A percentile compares a stretch with the other conserved stretches of the same genome.
phyloP scores from a whole-genome alignment of 1,140 invertebrate species.

The fruit fly (Drosophila melanogaster) region Release_6_plus_ISO1_MT NT_033777.3:6121501-6122000 shows the following conservation, averaged over 20 bases:
- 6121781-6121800: slow-evolving; percentile 80
- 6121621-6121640: no score
- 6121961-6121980: slow-evolving; percentile 50
- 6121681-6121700: slow-evolving; percentile 64
- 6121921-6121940: slow-evolving; percentile 12
- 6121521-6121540: no score
- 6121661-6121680: slow-evolving; percentile 10
- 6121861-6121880: slow-evolving; percentile 68
- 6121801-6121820: slow-evolving; percentile 79
- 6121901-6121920: slow-evolving; percentile 71
- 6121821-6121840: slow-evolving; percentile 52
- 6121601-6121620: no score
- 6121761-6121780: slow-evolving; percentile 40
- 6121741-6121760: slow-evolving; percentile 81
- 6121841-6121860: slow-evolving; percentile 22
- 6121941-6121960: slow-evolving; percentile 50
- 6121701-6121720: slow-evolving; percentile 78
- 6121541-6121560: no score
- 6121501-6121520: no score
- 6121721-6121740: slow-evolving; percentile 71
- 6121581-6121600: no score
- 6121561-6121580: no score
- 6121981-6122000: slow-evolving; percentile 57
- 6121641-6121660: not conserved
- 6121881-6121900: slow-evolving; percentile 71